Base-by-base conservation (phyloP, 2,888 invertebrate species). In the Lasioglossum calceatum region DNA sequence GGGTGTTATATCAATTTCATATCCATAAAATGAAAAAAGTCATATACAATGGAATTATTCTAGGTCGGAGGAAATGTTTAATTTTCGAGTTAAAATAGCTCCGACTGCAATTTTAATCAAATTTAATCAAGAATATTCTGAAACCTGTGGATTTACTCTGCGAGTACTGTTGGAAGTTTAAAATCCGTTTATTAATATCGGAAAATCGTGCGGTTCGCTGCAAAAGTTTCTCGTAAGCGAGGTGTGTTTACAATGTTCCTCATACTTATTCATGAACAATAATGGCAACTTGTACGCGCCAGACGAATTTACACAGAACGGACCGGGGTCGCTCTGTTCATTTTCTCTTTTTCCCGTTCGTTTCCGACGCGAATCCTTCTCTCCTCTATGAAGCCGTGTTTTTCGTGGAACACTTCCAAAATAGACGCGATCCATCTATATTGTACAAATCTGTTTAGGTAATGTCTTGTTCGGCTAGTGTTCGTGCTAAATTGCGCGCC, bases 201-300 rank as follows among this genome's bases (percentile, higher is more conserved):
- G 10, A 61, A 61, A 61, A 27, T 61, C 27, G 27, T 27, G 19
- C 2, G 23, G 10, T 32, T 16, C 7, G 7, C 7, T 12, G 4
- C 16, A 16, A 32, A 64, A 64, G 61, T 32, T 64, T 2, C 16
- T 64, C 32, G 14, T 14, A 5, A 54, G 27, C 27, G n/a, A 27
- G 61, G 4, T 61, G 16, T 32, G 16, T 64, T 64, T 32, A 64
- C 27, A 64, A 16, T 32, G 61, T 64, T 64, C 4, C 61, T 64
- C 61, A 64, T 64, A 27, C 61, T 64, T 64, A 64, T 64, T 27
- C 61, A 64, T 64, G 61, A 64, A 64, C 32, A 64, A 64, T 64
- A 64, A 64, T 64, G 61, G 61, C 27, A 64, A 64, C 32, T 32
- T 32, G 61, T 32, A 32, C n/a, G 14, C 61, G 32, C 16, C 61